Conservation (phyloP, 2,113 vertebrate genomes). For the Etheostoma spectabile region DNA sequence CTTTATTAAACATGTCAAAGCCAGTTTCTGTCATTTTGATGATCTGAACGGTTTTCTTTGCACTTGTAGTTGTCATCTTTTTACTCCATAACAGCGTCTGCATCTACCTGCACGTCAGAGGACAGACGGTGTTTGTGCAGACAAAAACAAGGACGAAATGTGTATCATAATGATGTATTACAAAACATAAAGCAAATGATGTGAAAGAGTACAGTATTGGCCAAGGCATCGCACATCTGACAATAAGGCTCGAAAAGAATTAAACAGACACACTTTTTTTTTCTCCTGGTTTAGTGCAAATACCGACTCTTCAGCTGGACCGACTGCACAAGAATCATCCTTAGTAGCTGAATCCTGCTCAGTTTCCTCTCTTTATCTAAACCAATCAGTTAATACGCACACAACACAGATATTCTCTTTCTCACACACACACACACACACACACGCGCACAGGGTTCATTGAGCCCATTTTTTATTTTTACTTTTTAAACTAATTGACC, state of each 20-base stretch:
- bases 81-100: background rate
- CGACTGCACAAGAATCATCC: background rate
- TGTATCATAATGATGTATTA: background rate
- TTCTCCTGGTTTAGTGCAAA: slow-evolving; percentile 19
- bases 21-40: too few relatives aligned
- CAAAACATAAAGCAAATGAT: slow-evolving; percentile 4
- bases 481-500: background rate
- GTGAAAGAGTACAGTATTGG: slow-evolving; percentile 22
- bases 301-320: background rate
- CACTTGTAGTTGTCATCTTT: background rate
- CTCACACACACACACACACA: background rate
- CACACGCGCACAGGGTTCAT: background rate
- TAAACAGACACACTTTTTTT: background rate
- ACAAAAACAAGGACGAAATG: background rate
- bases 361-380: background rate
- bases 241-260: slow-evolving; percentile 52
- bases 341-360: background rate
- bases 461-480: background rate
- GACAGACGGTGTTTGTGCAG: background rate
- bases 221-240: slow-evolving; percentile 32
- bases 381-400: background rate
- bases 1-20: background rate
- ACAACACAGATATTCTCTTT: too few relatives aligned
- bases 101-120: background rate
- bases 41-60: too few relatives aligned